Evolutionary conservation across 2,797 vertebrate genomes (phyloP).

Genomic region (Adrianichthys oophorus): DNA sequence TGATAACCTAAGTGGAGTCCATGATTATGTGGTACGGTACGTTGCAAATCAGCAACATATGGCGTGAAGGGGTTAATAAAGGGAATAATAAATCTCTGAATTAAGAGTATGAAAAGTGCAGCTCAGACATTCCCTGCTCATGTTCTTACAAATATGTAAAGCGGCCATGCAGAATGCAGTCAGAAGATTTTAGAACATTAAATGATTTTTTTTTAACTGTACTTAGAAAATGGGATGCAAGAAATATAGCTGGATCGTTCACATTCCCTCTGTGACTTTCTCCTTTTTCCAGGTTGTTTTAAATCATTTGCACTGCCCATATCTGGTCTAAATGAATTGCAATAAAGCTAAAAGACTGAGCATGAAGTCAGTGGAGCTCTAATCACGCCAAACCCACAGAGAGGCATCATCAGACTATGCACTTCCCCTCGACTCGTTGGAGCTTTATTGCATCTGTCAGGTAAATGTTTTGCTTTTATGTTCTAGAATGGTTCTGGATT

Average conservation of each 20-base stretch:
- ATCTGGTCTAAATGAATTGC: not conserved
- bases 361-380: slow-evolving; percentile 1
- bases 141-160: slow-evolving; percentile 15
- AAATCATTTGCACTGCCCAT: not conserved
- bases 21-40: no score
- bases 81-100: no score
- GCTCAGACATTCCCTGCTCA: not conserved
- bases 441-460: slow-evolving; percentile 12
- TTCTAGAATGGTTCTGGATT: not conserved
- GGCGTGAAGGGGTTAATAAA: no score
- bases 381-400: not conserved
- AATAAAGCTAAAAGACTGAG: not conserved
- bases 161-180: slow-evolving; percentile 17
- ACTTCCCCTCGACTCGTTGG: not conserved
- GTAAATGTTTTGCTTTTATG: slow-evolving; percentile 1
- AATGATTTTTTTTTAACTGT: slow-evolving; percentile 1
- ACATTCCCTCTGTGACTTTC: slow-evolving; percentile 3
- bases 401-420: not conserved
- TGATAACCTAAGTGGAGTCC: no score
- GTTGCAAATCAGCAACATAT: no score
- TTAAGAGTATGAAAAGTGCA: no score
- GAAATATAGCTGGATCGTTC: not conserved
- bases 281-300: slow-evolving; percentile 9
- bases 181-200: slow-evolving; percentile 15
- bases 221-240: not conserved